Percentiles rank a stretch among this genome's conserved stretches.
These are phyloP conservation scores for Gila orcuttii DNA, from an alignment of 2,113 vertebrate genomes.

Conservation along the genomic window DNA sequence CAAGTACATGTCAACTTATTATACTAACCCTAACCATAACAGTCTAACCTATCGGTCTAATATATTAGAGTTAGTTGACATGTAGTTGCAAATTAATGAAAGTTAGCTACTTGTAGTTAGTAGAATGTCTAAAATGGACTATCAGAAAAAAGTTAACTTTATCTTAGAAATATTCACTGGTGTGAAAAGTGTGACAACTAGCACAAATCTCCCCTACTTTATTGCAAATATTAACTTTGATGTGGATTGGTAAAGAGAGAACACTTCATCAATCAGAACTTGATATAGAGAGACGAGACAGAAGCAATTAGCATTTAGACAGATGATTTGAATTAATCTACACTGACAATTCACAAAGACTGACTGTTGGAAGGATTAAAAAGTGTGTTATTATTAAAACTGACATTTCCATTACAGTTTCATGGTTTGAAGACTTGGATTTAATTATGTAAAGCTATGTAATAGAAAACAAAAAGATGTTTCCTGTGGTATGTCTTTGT, in stretches of 20 bases:
- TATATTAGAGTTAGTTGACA: too few species aligned
- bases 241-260: background rate
- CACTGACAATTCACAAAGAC: background rate
- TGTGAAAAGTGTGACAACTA: background rate
- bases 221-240: background rate
- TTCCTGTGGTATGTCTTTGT: background rate
- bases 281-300: background rate
- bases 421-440: background rate
- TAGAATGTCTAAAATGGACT: too few species aligned
- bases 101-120: too few species aligned
- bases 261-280: background rate
- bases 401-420: constrained; percentile 21
- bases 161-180: background rate
- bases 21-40: too few species aligned
- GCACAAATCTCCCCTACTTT: background rate
- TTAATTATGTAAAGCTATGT: background rate
- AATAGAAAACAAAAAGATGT: background rate
- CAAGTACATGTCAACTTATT: too few species aligned
- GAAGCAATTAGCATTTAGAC: background rate
- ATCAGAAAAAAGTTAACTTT: too few species aligned
- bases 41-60: too few species aligned
- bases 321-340: background rate
- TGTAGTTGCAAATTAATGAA: too few species aligned
- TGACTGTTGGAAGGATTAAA: background rate
- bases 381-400: background rate